A percentile compares a stretch with the other conserved stretches of the same genome.
Evolutionary conservation across 2,797 vertebrate species (phyloP).

Genomic region (Myotis vivesi): DNA sequence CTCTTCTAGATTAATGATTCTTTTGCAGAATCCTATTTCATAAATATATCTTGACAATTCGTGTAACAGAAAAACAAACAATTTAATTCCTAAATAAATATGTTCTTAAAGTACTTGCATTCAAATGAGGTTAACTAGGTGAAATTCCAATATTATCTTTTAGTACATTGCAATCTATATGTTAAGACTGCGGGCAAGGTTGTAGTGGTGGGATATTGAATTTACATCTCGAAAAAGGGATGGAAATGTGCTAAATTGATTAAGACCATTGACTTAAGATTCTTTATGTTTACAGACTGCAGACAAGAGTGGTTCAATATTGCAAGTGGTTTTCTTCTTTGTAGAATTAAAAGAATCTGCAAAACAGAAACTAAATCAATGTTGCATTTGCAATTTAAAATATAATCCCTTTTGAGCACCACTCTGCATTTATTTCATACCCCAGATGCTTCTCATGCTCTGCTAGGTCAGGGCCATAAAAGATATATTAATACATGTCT

Average conservation of each 20-base stretch:
- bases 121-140: constrained; percentile 20
- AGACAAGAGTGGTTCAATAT: constrained; percentile 1
- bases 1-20: constrained; percentile 64
- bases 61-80: constrained; percentile 35
- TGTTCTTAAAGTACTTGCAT: constrained; percentile 51
- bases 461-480: constrained; percentile 13
- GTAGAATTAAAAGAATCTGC: constrained; percentile 48
- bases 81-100: constrained; percentile 69
- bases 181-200: constrained; percentile 49
- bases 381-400: constrained; percentile 12
- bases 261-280: constrained; percentile 53
- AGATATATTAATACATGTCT: background rate
- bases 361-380: constrained; percentile 26
- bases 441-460: background rate
- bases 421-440: background rate
- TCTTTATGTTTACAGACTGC: constrained; percentile 14
- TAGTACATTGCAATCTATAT: constrained; percentile 34
- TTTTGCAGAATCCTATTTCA: constrained; percentile 69
- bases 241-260: constrained; percentile 53
- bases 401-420: background rate
- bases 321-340: constrained; percentile 28
- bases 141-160: constrained; percentile 27
- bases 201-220: constrained; percentile 60
- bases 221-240: constrained; percentile 47
- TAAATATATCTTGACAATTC: constrained; percentile 55